Base-by-base conservation (phyloP, 2,113 vertebrate genomes). In the Odobenus rosmarus region DNA sequence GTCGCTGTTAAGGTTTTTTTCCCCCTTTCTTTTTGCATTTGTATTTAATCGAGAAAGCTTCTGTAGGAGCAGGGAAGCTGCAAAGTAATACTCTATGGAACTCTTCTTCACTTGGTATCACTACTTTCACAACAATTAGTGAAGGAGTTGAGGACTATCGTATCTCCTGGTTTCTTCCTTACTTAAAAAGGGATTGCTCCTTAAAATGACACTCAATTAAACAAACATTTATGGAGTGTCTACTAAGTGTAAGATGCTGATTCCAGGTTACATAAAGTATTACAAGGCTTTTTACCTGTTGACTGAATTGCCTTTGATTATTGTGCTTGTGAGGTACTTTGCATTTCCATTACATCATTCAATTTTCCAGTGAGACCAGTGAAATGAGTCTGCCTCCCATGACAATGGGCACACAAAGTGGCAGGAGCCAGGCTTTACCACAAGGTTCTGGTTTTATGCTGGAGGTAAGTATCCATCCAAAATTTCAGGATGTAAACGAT, bases 301-400 rank as follows among this genome's bases (percentile, higher is more conserved):
- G 81, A 79, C 3, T 71, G 64, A 64, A 88, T 31, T 53, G 77
- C 92, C 77, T 76, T 69, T 92, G 46, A 55, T 86, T 53, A 90
- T 5, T 51, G 51, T 26, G 42, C 76, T 59, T 57, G 26, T 33
- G n/a, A 19, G 46, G 51, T 14, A 81, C 39, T 71, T 91, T 61
- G n/a, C 31, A 39, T 62, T 62, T 89, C 83, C 51, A 39, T 88
- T 31, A 90, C 42, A 49, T 96, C 79, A 80, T 86, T 61, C 71
- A 51, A 85, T 89, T 93, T 93, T 96, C 96, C 64, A 0, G 46
- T n/a, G 59, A 95, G 36, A 86, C 14, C 42, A 53, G 69, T 62
- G 82, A 94, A 88, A 69, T 21, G 33, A 67, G 12, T 51, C 69
- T n/a, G 67, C 55, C 82, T 61, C 57, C 46, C 59, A 71, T 2